These are phyloP conservation scores for Etia nguti DNA, from an alignment of 2,113 vertebrate genomes.

Conservation along the genomic window DNA sequence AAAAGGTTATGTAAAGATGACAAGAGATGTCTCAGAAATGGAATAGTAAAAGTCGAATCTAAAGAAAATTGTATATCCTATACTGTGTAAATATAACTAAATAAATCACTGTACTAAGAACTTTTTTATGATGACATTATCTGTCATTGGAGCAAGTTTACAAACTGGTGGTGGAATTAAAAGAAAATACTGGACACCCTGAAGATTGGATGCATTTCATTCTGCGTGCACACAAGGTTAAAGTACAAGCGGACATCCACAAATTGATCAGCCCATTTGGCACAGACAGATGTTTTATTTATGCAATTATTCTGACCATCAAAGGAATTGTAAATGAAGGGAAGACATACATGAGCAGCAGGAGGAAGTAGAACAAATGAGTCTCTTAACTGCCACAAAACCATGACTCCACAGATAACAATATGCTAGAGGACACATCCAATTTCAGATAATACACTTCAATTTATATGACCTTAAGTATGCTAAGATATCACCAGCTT, in stretches of 20 bases:
- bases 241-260: conserved; percentile 1
- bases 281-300: conserved; percentile 20
- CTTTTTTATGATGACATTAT: neutral
- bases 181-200: neutral
- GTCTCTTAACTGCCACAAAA: neutral
- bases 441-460: neutral
- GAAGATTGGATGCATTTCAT: neutral
- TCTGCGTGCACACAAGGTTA: neutral
- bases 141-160: neutral
- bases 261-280: conserved; percentile 12
- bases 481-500: neutral
- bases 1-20: neutral
- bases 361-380: neutral
- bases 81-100: neutral
- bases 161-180: neutral
- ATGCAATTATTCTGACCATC: conserved; percentile 7
- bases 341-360: neutral
- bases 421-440: neutral
- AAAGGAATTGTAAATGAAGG: conserved; percentile 32
- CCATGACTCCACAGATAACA: neutral
- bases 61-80: neutral
- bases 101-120: neutral
- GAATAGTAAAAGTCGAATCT: neutral
- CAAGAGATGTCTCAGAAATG: neutral
- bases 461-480: neutral